A percentile compares a stretch with the other conserved stretches of the same genome.
phyloP scores from a whole-genome alignment of 2,113 vertebrate genomes.

The Harpagus bidentatus region DNA sequence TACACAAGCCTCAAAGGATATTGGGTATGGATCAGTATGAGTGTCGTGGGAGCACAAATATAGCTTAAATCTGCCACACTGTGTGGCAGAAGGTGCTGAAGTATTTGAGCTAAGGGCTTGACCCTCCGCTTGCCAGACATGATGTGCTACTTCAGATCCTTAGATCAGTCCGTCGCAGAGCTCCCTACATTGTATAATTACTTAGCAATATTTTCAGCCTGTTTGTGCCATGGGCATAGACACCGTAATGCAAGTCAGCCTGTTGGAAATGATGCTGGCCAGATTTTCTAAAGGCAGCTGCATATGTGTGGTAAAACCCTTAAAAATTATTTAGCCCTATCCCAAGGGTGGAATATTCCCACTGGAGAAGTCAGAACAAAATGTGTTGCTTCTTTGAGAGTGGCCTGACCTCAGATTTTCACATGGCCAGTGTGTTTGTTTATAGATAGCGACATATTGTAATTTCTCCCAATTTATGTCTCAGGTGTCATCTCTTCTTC shows the following conservation, averaged over 20 bases:
- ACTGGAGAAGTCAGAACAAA: neutral
- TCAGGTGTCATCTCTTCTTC: neutral
- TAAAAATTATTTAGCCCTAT: neutral
- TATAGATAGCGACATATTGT: neutral
- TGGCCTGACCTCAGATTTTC: neutral
- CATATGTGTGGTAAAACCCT: neutral
- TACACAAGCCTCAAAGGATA: neutral
- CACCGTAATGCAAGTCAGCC: neutral
- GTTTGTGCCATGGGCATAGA: neutral
- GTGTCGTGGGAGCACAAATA: neutral
- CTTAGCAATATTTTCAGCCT: neutral
- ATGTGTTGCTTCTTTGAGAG: neutral
- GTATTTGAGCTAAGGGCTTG: neutral
- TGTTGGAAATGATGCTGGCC: neutral
- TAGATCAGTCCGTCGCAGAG: neutral
- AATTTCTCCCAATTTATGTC: neutral
- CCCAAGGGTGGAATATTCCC: neutral
- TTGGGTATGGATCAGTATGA: neutral
- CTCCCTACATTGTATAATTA: neutral
- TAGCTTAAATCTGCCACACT: neutral
- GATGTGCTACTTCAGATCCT: neutral
- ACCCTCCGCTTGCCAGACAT: neutral
- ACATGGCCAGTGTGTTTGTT: neutral
- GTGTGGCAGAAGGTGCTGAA: neutral
- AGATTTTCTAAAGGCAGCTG: neutral